phyloP scores from a whole-genome alignment of 2,113 vertebrate species.

The Bettongia penicillata region DNA sequence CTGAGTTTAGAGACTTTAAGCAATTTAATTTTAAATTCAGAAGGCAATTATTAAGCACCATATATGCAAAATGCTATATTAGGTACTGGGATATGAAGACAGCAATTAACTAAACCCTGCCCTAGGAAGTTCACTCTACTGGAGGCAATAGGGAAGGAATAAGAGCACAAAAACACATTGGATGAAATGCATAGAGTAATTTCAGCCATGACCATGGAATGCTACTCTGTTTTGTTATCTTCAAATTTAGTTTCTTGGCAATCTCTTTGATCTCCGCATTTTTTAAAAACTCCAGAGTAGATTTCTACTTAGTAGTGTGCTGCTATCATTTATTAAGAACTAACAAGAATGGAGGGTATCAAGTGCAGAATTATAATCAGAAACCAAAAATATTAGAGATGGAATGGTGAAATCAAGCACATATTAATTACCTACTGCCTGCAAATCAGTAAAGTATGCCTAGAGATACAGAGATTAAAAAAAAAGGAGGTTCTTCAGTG shows the following conservation, averaged over 20 bases:
- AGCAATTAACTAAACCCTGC: neutral
- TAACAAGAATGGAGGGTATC: neutral
- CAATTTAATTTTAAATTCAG: neutral
- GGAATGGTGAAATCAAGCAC: neutral
- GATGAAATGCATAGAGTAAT: neutral
- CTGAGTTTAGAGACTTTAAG: neutral
- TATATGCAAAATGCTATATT: neutral
- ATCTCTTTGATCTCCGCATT: neutral
- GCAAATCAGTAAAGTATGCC: neutral
- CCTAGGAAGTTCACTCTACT: neutral
- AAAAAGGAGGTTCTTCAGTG: neutral
- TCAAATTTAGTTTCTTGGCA: constrained; percentile 17
- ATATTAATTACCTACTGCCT: neutral
- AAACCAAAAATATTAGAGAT: neutral
- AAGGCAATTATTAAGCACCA: neutral
- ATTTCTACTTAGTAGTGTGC: neutral
- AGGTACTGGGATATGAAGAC: neutral
- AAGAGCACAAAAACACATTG: neutral
- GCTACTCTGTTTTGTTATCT: neutral
- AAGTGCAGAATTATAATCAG: neutral
- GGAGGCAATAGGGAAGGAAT: neutral
- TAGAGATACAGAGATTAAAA: neutral
- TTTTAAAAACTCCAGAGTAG: neutral
- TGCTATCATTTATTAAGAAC: neutral
- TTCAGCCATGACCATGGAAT: neutral